Conservation (phyloP, 1,140 invertebrate species). For the Nixonia krombeini region DNA sequence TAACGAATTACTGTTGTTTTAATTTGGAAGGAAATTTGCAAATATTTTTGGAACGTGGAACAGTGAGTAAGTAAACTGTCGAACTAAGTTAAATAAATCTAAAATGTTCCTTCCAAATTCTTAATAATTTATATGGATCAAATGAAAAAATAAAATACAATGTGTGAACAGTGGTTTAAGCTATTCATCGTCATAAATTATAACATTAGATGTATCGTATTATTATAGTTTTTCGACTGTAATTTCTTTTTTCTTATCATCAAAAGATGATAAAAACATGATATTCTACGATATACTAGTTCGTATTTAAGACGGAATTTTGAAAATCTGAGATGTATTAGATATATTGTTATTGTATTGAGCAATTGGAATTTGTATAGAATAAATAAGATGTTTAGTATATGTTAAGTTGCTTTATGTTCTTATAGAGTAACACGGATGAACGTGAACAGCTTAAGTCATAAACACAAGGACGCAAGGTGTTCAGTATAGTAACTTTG, state of each 20-base stretch:
- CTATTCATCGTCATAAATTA: constrained; percentile 30
- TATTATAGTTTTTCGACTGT: too few relatives aligned
- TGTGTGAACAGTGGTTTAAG: constrained; percentile 43
- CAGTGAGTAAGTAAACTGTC: not conserved
- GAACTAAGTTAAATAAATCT: too few relatives aligned
- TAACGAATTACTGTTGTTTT: constrained; percentile 9
- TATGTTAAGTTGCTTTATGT: too few relatives aligned
- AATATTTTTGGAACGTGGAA: not conserved
- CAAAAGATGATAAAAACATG: too few relatives aligned
- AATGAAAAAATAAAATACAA: constrained; percentile 28
- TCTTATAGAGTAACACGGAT: too few relatives aligned
- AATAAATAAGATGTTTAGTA: too few relatives aligned
- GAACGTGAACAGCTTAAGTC: constrained; percentile 40
- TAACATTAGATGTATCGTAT: not conserved
- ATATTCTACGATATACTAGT: too few relatives aligned
- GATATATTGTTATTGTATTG: too few relatives aligned
- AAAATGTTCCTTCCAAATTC: constrained; percentile 24
- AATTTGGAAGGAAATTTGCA: not conserved
- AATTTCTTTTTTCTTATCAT: too few relatives aligned
- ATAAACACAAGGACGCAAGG: constrained; percentile 45
- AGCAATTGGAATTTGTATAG: too few relatives aligned
- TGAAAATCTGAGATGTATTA: too few relatives aligned
- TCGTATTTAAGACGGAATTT: too few relatives aligned
- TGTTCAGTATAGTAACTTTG: constrained; percentile 18
- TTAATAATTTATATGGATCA: constrained; percentile 19